Percentiles rank a stretch among this genome's conserved stretches.
Conservation (phyloP, 2,113 vertebrate species). For the Brachirus orientalis region DNA sequence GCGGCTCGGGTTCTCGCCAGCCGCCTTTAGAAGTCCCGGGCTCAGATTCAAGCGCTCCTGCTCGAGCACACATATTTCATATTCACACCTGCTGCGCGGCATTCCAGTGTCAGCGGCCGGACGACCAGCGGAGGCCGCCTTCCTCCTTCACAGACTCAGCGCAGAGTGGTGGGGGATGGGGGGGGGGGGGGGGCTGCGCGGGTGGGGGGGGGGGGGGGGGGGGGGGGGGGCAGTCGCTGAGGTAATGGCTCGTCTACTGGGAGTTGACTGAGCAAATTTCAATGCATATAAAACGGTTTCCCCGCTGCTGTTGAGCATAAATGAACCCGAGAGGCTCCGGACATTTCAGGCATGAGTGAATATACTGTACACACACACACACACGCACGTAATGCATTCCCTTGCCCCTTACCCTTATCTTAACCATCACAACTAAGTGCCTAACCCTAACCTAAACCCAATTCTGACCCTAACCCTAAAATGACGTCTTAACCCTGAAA, state of each 20-base stretch:
- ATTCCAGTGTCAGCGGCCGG: conserved; percentile 47
- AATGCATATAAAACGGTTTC: conserved; percentile 67
- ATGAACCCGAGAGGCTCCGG: conserved; percentile 19
- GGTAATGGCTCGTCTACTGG: conserved; percentile 42
- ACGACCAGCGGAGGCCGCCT: conserved; percentile 1
- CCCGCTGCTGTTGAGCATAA: conserved; percentile 42
- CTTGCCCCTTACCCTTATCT: too few species aligned
- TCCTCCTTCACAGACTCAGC: conserved; percentile 49
- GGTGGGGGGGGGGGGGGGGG: neutral
- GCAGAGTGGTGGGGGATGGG: neutral
- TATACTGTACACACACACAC: conserved; percentile 29
- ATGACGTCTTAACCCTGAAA: too few species aligned
- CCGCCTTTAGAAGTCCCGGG: conserved; percentile 52
- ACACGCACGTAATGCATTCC: neutral
- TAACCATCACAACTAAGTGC: too few species aligned
- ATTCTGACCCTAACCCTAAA: too few species aligned
- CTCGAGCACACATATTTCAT: conserved; percentile 56
- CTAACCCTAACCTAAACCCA: too few species aligned
- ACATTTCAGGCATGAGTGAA: conserved; percentile 22
- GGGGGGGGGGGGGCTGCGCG: neutral
- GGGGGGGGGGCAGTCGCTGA: conserved; percentile 5
- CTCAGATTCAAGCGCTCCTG: conserved; percentile 36
- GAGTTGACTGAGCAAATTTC: conserved; percentile 52
- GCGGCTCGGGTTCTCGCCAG: conserved; percentile 38
- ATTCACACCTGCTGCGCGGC: conserved; percentile 55